phyloP scores from a whole-genome alignment of 2,797 vertebrate species.

The Silurus lanzhouensis region DNA sequence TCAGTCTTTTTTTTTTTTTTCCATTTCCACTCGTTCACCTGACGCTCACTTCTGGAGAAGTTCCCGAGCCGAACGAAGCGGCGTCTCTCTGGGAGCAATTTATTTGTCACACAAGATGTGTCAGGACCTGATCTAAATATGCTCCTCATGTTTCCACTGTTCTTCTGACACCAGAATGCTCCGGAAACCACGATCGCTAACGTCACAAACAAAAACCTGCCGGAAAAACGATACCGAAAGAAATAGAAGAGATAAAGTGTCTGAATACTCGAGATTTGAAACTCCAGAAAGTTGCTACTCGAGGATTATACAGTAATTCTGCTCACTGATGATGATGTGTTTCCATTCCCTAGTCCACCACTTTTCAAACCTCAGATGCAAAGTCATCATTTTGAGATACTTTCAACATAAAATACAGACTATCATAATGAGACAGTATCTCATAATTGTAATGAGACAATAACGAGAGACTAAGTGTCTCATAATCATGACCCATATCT shows the following conservation, averaged over 20 bases:
- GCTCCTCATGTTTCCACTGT: neutral
- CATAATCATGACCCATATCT: neutral
- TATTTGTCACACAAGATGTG: neutral
- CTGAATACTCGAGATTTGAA: neutral
- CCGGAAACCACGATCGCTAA: neutral
- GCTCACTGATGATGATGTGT: neutral
- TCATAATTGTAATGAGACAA: neutral
- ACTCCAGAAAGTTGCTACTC: neutral
- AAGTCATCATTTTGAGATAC: neutral
- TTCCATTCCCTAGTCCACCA: neutral
- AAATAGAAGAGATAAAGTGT: neutral
- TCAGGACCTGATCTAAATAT: neutral
- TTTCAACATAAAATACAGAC: neutral
- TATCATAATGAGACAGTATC: neutral
- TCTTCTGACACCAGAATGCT: neutral
- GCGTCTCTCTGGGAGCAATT: conserved; percentile 8
- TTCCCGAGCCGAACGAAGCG: neutral
- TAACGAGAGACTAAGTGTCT: neutral
- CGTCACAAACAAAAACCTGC: neutral
- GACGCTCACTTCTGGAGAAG: neutral
- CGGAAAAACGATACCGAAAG: neutral
- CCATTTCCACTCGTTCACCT: neutral
- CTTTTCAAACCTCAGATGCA: neutral
- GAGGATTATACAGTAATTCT: neutral
- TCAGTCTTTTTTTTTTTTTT: no score